Evolutionary conservation across 1,140 invertebrate genomes (phyloP).

Genomic region (Sminthurides bifidus): DNA sequence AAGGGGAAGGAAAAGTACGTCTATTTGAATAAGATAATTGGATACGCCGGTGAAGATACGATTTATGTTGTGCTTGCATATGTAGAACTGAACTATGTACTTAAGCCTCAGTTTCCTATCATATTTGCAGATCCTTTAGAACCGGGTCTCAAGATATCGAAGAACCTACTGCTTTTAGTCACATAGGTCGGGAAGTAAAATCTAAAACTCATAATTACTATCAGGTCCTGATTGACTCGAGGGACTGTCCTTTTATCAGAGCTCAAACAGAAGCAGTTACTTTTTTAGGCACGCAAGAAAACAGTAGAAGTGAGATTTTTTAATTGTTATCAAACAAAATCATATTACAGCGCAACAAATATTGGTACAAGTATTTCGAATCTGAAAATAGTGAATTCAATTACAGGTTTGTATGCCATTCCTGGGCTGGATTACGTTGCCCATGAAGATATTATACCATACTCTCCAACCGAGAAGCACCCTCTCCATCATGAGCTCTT

Average conservation of each 20-base stretch:
- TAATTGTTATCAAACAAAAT: not conserved
- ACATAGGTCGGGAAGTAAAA: conserved; percentile 72
- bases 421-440: conserved; percentile 92
- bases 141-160: conserved; percentile 27
- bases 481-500: conserved; percentile 89
- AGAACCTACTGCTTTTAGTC: conserved; percentile 41
- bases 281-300: conserved; percentile 92
- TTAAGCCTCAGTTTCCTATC: not conserved
- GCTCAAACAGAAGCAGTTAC: conserved; percentile 94
- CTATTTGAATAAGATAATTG: not conserved
- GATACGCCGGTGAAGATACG: not conserved
- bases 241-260: conserved; percentile 90
- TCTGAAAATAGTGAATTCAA: not conserved
- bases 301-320: conserved; percentile 53
- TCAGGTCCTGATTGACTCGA: conserved; percentile 88
- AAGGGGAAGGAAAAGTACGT: conserved; percentile 39
- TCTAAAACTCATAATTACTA: conserved; percentile 88
- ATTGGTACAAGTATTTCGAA: not conserved
- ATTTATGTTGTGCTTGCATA: not conserved
- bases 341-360: not conserved
- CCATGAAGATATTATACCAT: conserved; percentile 87
- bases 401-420: conserved; percentile 65
- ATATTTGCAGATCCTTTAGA: not conserved
- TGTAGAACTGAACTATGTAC: not conserved
- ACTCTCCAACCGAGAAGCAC: conserved; percentile 63